Base-by-base conservation (phyloP, 2,797 vertebrate genomes). In the Acanthis flammea region DNA sequence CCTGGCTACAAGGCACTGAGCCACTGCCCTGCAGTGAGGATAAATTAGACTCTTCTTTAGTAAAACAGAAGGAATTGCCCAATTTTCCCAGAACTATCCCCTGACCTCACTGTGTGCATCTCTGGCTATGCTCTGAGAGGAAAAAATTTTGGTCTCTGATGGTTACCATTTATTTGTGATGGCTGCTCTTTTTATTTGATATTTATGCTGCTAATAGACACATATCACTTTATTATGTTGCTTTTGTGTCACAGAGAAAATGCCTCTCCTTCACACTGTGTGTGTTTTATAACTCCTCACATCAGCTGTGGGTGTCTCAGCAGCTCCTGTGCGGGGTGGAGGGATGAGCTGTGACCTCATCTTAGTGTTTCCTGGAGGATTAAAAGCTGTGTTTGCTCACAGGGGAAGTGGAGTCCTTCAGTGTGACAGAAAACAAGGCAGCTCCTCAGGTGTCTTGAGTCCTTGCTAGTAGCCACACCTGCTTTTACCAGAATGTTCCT, bases 111-210 rank as follows among this genome's bases (percentile, higher is more conserved):
- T 77, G 17, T 51, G 33, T 28, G 23, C 22, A 31, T 47, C 45
- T 58, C 72, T 73, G 58, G 25, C 65, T 90, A 0, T 45, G 57
- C 54, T 91, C 61, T 14, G 51, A 35, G 51, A 55, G 33, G 44
- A n/a, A 19, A 11, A 27, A 4, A 51, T 8, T 28, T 42, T 74
- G 31, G 10, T 92, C n/a, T 70, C 65, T 80, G 58, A 18, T 68
- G 33, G 63, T 35, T 61, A 61, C 47, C 68, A 45, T 88, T 79
- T 66, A 10, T 83, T 84, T 91, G 53, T 85, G 37, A 62, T 95
- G 47, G 77, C 94, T 96, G 65, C 95, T 96, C 57, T 85, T 78
- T 90, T 90, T 63, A 47, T 95, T 92, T 95, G 14, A 45, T 92
- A 15, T 45, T 95, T 88, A 35, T 86, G 71, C 90, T 97, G 92